Evolutionary conservation across 2,888 invertebrate genomes (phyloP), one percentile per base, ranked within the genome.

Genomic region (Tineola bisselliella): DNA sequence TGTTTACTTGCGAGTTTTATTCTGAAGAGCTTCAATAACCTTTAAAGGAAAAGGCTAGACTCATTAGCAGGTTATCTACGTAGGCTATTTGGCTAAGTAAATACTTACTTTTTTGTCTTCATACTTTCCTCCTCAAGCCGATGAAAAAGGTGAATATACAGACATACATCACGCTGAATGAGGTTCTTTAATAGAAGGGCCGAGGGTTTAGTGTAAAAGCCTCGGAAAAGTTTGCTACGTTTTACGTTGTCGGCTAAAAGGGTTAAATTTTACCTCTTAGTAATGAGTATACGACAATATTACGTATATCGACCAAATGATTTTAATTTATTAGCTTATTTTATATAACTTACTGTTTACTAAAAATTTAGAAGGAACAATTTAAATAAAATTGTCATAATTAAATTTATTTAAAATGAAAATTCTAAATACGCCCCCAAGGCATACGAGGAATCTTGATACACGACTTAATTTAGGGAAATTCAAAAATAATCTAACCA

Each of bases 401-500:
- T n/a, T n/a, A n/a, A n/a, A n/a, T 38, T 10, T 38, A 38, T 38
- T 38, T 38, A n/a, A 38, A 38, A 38, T n/a, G 38, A 10, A 38
- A 38, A 38, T 38, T n/a, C n/a, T 12, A 38, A 38, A 38, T 10
- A 38, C 38, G n/a, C 10, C 38, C 38, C 38, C 10, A 10, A 38
- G 38, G 38, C 10, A 38, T 38, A 38, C 6, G 38, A 25, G 38
- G 38, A 4, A 3, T 38, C 38, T 38, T 38, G 38, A 38, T 38
- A 10, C 38, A 48, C 17, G 48, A 48, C 48, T 57, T 25, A 25
- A 57, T 57, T 57, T 57, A 44, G 17, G 56, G 43, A 44, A 60
- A 60, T 10, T 18, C 17, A 15, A 60, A 44, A 63, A 60, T 43
- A 43, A 61, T 38, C 19, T 17, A 33, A 19, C 61, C 58, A 48